Evolutionary conservation across 2,797 vertebrate species (phyloP).

Genomic region (Mycteria americana): DNA sequence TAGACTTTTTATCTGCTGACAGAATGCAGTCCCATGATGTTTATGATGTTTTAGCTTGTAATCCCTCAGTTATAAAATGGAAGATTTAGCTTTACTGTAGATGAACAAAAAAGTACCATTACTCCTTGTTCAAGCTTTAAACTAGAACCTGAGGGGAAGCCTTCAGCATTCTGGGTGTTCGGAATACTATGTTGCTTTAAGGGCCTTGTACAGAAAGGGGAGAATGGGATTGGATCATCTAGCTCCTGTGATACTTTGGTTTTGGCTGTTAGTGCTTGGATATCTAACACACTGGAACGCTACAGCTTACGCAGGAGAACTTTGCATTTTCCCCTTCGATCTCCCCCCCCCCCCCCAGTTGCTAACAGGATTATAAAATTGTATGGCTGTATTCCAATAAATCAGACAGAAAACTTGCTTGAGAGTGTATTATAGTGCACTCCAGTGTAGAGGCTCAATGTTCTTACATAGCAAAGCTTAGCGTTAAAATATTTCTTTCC

Average conservation of each 20-base stretch:
- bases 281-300: background rate
- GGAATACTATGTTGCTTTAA: background rate
- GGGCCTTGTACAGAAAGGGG: background rate
- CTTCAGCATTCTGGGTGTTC: background rate
- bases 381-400: background rate
- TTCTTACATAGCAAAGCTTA: background rate
- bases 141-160: background rate
- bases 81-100: background rate
- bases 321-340: background rate
- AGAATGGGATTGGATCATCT: background rate
- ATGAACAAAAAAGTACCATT: background rate
- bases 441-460: background rate
- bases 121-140: background rate
- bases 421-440: background rate
- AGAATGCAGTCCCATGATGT: background rate
- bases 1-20: background rate
- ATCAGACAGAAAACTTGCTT: background rate
- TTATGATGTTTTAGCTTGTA: background rate
- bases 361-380: background rate
- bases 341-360: fast-evolving
- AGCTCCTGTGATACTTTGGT: background rate
- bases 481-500: background rate
- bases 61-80: background rate
- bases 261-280: background rate
- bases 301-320: background rate